Evolutionary conservation across 2,888 invertebrate species (phyloP), one percentile per base, ranked within the genome.

Genomic region (Listrodromus nycthemerus): DNA sequence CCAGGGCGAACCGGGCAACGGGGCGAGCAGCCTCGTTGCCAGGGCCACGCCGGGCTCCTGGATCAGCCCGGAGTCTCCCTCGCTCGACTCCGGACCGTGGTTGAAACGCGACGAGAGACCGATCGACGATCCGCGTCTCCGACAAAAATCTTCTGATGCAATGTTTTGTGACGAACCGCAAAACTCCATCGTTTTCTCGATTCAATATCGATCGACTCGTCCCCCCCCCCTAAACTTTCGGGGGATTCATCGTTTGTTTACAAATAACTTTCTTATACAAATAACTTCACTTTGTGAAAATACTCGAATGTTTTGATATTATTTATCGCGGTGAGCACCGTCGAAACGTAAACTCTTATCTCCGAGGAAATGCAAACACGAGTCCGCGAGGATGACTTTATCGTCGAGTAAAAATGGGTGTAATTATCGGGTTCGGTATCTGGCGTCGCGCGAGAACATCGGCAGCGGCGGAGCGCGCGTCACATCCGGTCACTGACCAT

Each of bases 401-500:
- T 91, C 89, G 91, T 86, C 89, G 88, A 30, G 89, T 91, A 90
- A 92, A 91, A 89, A 91, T 89, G 89, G 89, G 88, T 89, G 89
- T 90, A 91, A 90, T 91, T 90, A 92, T 91, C 86, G 70, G 88
- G 86, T 88, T 88, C 24, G 55, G 89, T 89, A 90, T 89, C 88
- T 91, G 88, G 90, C 89, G 88, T 84, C 82, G 84, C 85, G 85
- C 86, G 86, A 87, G 82, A 88, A 88, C 89, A 89, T 91, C 90
- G 73, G 63, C 69, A 21, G 45, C 84, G 41, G 58, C 48, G 52
- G 58, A 80, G 84, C 88, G 87, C 88, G 87, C 90, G 90, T 91
- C 92, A 91, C 88, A 90, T 92, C 92, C 91, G 92, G 92, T 91
- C 90, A 90, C 88, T 90, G 92, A 90, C 91, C 91, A 90, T 92